Conservation (phyloP, 2,888 invertebrate species). For the Eupithecia pulchellata region DNA sequence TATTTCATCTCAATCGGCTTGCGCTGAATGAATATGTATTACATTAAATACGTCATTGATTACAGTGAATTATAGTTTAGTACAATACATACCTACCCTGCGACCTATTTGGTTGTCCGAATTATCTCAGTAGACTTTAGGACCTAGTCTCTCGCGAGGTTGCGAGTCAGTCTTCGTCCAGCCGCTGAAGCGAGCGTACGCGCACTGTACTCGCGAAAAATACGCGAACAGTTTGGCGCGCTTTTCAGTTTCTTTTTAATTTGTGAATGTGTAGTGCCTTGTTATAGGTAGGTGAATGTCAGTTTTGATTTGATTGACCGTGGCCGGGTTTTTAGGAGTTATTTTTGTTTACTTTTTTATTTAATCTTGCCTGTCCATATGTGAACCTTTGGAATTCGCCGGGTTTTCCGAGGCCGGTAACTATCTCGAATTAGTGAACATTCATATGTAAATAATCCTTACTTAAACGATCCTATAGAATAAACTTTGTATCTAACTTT, state of each 20-base stretch:
- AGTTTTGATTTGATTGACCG: conserved; percentile 30
- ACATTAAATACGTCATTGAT: conserved; percentile 6
- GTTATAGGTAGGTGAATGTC: conserved; percentile 42
- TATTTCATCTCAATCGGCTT: conserved; percentile 24
- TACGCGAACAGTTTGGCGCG: conserved; percentile 27
- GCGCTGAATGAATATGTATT: not conserved
- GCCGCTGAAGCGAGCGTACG: conserved; percentile 38
- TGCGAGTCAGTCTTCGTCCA: conserved; percentile 36
- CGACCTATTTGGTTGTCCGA: conserved; percentile 22
- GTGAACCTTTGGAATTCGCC: conserved; percentile 1
- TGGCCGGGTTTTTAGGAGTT: conserved; percentile 28
- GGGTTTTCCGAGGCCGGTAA: conserved; percentile 6
- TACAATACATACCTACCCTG: conserved; percentile 4
- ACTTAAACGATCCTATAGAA: not conserved
- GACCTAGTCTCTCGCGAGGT: conserved; percentile 1
- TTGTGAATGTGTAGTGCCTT: conserved; percentile 37
- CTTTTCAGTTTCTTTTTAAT: conserved; percentile 19
- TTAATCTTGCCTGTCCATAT: not conserved
- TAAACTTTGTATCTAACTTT: not conserved
- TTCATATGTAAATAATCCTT: not conserved
- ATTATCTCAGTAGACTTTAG: conserved; percentile 17
- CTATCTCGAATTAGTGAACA: not conserved
- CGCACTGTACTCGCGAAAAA: conserved; percentile 11
- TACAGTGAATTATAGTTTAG: conserved; percentile 23
- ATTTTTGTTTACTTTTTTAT: conserved; percentile 15